Evolutionary conservation across 2,797 vertebrate species (phyloP).

Genomic region (Sphenodon punctatus): DNA sequence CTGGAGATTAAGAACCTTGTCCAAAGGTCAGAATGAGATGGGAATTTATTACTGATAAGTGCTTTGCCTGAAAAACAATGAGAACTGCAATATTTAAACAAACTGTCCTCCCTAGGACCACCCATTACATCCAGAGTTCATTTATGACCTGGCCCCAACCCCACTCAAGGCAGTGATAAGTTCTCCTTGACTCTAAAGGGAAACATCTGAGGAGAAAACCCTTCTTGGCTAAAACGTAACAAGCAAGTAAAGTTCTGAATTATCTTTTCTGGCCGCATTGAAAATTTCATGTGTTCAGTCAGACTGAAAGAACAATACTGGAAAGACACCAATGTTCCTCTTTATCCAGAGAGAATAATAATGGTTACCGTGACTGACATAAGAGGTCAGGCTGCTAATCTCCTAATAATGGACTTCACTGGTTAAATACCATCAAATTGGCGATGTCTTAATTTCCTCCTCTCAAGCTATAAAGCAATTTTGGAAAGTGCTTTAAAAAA

Average conservation of each 20-base stretch:
- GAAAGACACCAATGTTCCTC: not conserved
- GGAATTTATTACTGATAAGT: not conserved
- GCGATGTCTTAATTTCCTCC: no score
- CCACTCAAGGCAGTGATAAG: not conserved
- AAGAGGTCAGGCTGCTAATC: not conserved
- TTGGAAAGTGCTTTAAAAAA: not conserved
- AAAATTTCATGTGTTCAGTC: not conserved
- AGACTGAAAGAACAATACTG: conserved; percentile 6
- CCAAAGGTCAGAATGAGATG: no score
- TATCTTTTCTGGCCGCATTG: not conserved
- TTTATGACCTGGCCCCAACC: accelerated
- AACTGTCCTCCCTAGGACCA: accelerated
- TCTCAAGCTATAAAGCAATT: no score
- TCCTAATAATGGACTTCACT: not conserved
- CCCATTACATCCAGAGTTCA: accelerated
- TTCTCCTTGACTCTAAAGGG: not conserved
- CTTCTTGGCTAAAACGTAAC: not conserved
- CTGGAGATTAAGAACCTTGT: no score
- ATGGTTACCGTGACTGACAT: not conserved
- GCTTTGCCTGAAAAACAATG: not conserved
- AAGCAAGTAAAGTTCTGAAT: not conserved
- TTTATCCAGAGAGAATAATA: not conserved
- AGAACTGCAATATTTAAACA: not conserved
- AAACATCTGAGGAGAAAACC: not conserved
- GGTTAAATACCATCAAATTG: not conserved